phyloP scores from a whole-genome alignment of 2,888 invertebrate species.

The Mesopsocus fuscifrons region DNA sequence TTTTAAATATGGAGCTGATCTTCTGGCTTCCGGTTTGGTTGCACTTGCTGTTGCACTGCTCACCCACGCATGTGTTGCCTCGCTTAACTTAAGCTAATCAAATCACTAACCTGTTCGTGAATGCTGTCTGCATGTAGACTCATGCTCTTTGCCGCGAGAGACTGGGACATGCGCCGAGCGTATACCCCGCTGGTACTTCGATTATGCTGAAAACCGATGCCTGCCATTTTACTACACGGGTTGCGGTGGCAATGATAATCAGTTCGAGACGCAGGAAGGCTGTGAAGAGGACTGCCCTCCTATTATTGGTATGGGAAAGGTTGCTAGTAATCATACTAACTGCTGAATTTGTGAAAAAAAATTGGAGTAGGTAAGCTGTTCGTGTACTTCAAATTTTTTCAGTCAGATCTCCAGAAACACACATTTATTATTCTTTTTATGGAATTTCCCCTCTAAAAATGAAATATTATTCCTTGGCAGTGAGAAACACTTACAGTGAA shows the following conservation, averaged over 20 bases:
- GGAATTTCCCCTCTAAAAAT: no score
- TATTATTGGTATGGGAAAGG: constrained; percentile 50
- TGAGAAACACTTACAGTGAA: no score
- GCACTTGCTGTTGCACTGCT: no score
- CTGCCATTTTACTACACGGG: constrained; percentile 86
- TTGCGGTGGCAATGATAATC: constrained; percentile 78
- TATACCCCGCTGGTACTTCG: constrained; percentile 71
- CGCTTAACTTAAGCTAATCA: no score
- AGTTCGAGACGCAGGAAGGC: constrained; percentile 49
- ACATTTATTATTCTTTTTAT: no score
- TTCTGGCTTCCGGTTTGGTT: no score
- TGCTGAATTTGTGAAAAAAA: not conserved
- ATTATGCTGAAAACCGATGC: constrained; percentile 63
- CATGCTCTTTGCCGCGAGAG: constrained; percentile 53
- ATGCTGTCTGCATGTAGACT: no score
- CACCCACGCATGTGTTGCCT: no score
- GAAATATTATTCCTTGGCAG: no score
- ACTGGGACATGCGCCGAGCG: constrained; percentile 60
- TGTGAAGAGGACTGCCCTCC: constrained; percentile 64
- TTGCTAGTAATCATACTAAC: not conserved
- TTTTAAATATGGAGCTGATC: no score
- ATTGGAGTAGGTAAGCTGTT: not conserved
- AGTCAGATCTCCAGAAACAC: no score
- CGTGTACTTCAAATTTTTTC: not conserved
- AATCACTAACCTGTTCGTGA: no score